Conservation (phyloP, 2,113 vertebrate species). For the Baryphthengus martii region DNA sequence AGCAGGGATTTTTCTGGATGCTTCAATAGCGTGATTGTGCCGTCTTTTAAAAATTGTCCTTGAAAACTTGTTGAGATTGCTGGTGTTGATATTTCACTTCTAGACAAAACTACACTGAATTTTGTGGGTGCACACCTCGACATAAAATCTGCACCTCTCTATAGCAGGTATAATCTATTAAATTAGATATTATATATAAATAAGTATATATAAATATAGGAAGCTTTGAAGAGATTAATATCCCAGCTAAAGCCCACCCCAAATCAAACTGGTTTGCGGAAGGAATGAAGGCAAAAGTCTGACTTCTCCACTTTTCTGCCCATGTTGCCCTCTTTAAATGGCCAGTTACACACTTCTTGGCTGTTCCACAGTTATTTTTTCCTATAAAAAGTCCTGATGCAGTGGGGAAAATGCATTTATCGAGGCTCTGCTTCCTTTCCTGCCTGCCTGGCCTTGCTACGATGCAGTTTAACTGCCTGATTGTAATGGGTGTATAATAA, state of each 20-base stretch:
- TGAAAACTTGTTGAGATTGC: neutral
- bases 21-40: rapidly evolving
- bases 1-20: neutral
- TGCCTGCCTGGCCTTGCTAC: neutral
- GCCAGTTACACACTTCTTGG: neutral
- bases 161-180: no score
- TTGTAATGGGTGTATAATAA: rapidly evolving
- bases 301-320: neutral
- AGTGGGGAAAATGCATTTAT: neutral
- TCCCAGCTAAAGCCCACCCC: neutral
- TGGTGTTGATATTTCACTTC: neutral
- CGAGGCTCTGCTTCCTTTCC: rapidly evolving
- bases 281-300: neutral
- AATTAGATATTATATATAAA: no score
- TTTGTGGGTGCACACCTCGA: rapidly evolving
- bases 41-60: neutral
- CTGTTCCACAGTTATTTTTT: neutral
- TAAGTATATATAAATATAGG: neutral
- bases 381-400: neutral
- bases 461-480: neutral
- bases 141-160: neutral
- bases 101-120: neutral
- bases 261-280: neutral
- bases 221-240: neutral
- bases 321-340: rapidly evolving